phyloP scores from a whole-genome alignment of 2,113 vertebrate species.

The Gallinago paraguaiae region DNA sequence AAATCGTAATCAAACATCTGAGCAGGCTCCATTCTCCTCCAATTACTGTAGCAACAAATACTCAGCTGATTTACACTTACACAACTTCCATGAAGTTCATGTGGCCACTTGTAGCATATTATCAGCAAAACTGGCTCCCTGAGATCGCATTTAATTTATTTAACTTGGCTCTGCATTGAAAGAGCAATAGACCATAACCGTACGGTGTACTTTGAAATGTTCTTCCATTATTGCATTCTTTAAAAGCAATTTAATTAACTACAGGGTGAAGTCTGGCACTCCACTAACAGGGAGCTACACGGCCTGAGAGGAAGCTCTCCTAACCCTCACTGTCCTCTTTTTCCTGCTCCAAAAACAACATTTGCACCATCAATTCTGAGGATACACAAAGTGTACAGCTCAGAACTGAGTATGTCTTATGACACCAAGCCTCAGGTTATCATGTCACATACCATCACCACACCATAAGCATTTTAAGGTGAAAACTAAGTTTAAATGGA shows the following conservation, averaged over 20 bases:
- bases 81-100: background rate
- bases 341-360: background rate
- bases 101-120: background rate
- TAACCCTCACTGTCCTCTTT: background rate
- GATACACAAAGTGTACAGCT: background rate
- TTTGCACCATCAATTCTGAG: background rate
- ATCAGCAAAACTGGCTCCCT: background rate
- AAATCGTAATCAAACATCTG: background rate
- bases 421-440: background rate
- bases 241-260: constrained; percentile 31
- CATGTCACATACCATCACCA: background rate
- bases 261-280: background rate
- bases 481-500: background rate
- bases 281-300: background rate
- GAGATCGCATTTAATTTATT: background rate
- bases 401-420: background rate
- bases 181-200: background rate
- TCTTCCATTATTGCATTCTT: background rate
- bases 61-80: background rate
- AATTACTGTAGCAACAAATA: background rate
- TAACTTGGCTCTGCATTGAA: background rate
- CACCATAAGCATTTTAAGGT: background rate
- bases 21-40: background rate
- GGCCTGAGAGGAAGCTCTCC: background rate
- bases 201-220: background rate